Base-by-base conservation (phyloP, 2,113 vertebrate species). In the Camelus dromedarius region DNA sequence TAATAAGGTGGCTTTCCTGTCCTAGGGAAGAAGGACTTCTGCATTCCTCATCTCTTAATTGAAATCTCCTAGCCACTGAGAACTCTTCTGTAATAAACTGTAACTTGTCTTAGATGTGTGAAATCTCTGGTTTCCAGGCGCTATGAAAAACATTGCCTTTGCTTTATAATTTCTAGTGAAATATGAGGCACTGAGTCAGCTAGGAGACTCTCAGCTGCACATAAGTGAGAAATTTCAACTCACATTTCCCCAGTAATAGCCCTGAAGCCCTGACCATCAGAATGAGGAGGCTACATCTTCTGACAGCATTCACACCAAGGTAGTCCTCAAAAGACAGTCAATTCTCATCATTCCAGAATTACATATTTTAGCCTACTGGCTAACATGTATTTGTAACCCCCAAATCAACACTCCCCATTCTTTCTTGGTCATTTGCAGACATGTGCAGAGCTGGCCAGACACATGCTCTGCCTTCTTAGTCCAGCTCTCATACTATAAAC, bases 391-490 rank as follows among this genome's bases (percentile, higher is more conserved):
- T 20, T 38, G 52, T 11, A 16, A 38, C 28, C 64, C 84, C 19
- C 4, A 20, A 5, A 3, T n/a, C 64, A 48, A 5, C 2, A 2
- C 50, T 14, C 76, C 24, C 0, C 9, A 6, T 13, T 46, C 22
- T 15, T 15, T 69, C 38, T 28, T 15, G 1, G 77, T 26, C 50
- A 19, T 11, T 10, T 16, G 73, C 73, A 22, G 58, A 64, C 22
- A 14, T 6, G 67, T 6, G 1, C 52, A 14, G 15, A 35, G 52
- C 1, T 3, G 15, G 30, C 7, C 2, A 2, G 0, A 11, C 30
- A 35, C 12, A 3, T 0, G 8, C 46, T 52, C 62, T 18, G 62
- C 81, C 54, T 10, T 56, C 50, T 48, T 0, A 2, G 5, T 19
- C n/a, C 89, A 19, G 28, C 35, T 46, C 6, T 35, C 50, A 6